A percentile compares a stretch with the other conserved stretches of the same genome.
Conservation (phyloP, 2,797 vertebrate species). For the Setipinna tenuifilis region DNA sequence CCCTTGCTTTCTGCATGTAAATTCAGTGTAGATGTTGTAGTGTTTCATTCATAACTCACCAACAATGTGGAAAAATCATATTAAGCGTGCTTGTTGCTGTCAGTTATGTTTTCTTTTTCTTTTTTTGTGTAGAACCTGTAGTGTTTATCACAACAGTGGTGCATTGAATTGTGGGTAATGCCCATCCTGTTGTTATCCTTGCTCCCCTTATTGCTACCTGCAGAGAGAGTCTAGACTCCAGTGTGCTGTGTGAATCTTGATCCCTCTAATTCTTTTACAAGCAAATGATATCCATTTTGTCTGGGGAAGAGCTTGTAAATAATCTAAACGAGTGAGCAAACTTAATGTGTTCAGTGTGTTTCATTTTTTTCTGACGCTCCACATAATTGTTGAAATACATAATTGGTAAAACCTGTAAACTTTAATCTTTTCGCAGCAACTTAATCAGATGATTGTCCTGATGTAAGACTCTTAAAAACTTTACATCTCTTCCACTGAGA, state of each 20-base stretch:
- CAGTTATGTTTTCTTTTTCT: neutral
- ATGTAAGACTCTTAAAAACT: neutral
- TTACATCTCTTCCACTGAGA: neutral
- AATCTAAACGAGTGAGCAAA: no score
- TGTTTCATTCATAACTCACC: conserved; percentile 10
- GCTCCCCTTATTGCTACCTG: neutral
- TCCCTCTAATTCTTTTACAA: neutral
- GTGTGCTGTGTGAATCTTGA: neutral
- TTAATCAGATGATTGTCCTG: neutral
- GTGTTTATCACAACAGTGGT: neutral
- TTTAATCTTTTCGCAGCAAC: neutral
- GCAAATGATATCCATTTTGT: neutral
- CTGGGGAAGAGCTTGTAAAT: neutral
- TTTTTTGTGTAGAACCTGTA: neutral
- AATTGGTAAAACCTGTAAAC: neutral
- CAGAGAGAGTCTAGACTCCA: neutral
- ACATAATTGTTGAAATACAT: no score
- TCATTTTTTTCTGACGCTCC: no score
- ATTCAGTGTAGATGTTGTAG: neutral
- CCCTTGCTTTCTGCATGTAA: neutral
- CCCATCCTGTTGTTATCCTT: neutral
- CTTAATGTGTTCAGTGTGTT: no score
- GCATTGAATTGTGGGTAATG: neutral
- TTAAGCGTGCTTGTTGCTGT: neutral
- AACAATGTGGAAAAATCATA: neutral